Conservation (phyloP, 2,797 vertebrate genomes). For the Mus minutoides region DNA sequence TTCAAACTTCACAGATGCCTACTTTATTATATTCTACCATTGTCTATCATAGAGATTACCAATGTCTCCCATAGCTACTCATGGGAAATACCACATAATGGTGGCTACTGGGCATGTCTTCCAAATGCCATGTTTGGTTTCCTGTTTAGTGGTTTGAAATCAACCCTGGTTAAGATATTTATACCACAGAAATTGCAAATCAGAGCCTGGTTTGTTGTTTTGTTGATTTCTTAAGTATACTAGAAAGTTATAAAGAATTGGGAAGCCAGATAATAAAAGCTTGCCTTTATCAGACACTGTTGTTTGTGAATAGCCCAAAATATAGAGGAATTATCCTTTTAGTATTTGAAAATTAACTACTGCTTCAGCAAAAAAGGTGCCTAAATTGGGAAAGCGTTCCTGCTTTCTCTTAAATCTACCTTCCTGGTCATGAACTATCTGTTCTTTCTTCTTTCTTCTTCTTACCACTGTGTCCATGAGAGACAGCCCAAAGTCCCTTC, state of each 20-base stretch:
- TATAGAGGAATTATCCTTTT: slow-evolving; percentile 44
- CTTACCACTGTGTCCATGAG: background rate
- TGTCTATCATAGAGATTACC: background rate
- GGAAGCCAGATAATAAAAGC: slow-evolving; percentile 37
- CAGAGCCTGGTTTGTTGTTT: slow-evolving; percentile 15
- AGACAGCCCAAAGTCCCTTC: background rate
- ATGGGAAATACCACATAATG: background rate
- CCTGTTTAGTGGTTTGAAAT: slow-evolving; percentile 48
- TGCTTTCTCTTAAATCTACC: background rate
- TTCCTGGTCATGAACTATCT: background rate
- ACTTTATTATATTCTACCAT: background rate
- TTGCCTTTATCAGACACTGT: background rate
- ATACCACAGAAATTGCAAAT: slow-evolving; percentile 22
- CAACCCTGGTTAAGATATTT: slow-evolving; percentile 3
- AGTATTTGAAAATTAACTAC: slow-evolving; percentile 44
- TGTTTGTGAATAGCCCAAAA: slow-evolving; percentile 41
- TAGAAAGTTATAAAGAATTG: slow-evolving; percentile 19
- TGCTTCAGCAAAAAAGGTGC: slow-evolving; percentile 44
- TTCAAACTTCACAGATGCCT: slow-evolving; percentile 6
- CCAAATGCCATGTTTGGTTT: background rate
- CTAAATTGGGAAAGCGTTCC: background rate
- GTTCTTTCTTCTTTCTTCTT: background rate
- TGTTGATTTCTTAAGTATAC: background rate
- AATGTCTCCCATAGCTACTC: background rate
- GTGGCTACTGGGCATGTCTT: background rate